These are phyloP conservation scores for Zonitis immaculata DNA, from an alignment of 2,888 invertebrate genomes.

Conservation along the genomic window DNA sequence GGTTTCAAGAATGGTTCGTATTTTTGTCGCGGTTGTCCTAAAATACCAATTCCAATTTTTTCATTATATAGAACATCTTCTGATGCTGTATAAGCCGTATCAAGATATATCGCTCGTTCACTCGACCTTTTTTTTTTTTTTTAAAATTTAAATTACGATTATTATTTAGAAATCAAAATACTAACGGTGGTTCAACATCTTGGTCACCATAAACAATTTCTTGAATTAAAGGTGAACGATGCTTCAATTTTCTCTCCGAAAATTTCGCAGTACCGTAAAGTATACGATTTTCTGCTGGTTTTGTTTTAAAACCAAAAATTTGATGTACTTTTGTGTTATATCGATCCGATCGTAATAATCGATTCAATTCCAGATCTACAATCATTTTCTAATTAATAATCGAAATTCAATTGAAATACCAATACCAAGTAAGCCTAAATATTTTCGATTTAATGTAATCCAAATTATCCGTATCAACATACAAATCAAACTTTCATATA, in stretches of 20 bases:
- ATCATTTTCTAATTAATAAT: no score
- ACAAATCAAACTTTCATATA: slow-evolving; percentile 57
- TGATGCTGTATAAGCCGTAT: slow-evolving; percentile 52
- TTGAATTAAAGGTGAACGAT: slow-evolving; percentile 56
- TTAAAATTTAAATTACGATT: no score
- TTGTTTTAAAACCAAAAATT: slow-evolving; percentile 44
- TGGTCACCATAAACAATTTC: slow-evolving; percentile 57
- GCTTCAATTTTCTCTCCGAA: slow-evolving; percentile 55
- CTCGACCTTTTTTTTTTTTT: slow-evolving; percentile 55
- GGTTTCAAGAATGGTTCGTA: slow-evolving; percentile 57
- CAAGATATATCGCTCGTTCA: slow-evolving; percentile 52
- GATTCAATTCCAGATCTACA: slow-evolving; percentile 59
- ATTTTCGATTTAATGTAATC: slow-evolving; percentile 58
- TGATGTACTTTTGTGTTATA: slow-evolving; percentile 56
- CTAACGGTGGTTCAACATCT: no score
- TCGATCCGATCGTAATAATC: slow-evolving; percentile 57
- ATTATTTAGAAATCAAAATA: no score
- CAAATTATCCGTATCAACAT: slow-evolving; percentile 60
- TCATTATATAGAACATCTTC: slow-evolving; percentile 52
- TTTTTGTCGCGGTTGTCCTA: slow-evolving; percentile 54
- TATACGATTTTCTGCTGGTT: slow-evolving; percentile 50
- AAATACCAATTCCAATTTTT: slow-evolving; percentile 55
- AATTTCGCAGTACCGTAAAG: slow-evolving; percentile 53
- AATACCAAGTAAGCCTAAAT: slow-evolving; percentile 58
- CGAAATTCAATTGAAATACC: no score